phyloP scores from a whole-genome alignment of 1,140 invertebrate species.

The Ceratosolen fusciceps region DNA sequence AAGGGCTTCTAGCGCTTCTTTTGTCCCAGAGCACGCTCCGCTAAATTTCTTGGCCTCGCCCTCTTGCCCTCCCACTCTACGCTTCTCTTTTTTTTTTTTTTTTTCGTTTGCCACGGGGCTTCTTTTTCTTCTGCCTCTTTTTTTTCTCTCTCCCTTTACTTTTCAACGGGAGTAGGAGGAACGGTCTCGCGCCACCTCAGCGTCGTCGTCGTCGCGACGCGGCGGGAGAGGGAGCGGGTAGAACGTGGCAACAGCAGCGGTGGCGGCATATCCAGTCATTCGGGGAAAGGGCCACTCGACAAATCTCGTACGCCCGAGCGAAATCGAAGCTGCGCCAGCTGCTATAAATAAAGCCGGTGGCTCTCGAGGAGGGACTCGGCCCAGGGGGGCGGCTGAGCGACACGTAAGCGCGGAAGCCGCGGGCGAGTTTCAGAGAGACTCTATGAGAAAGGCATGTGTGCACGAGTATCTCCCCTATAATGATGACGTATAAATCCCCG shows the following conservation, averaged over 20 bases:
- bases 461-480: background rate
- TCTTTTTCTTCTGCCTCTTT: background rate
- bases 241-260: background rate
- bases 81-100: background rate
- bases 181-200: background rate
- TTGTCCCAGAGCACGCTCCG: background rate
- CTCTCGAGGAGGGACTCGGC: background rate
- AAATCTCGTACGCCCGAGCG: background rate
- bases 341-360: constrained; percentile 36
- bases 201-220: background rate
- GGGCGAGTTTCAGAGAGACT: constrained; percentile 21
- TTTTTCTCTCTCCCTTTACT: background rate
- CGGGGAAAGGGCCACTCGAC: background rate
- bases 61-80: background rate
- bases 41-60: background rate
- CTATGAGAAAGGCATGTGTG: background rate
- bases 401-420: background rate
- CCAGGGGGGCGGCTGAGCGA: background rate
- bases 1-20: constrained; percentile 29
- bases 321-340: background rate
- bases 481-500: background rate
- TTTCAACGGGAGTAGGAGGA: background rate
- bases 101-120: background rate
- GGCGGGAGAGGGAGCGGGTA: background rate
- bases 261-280: background rate